Base-by-base conservation (phyloP, 2,797 vertebrate species). In the Dallia pectoralis region DNA sequence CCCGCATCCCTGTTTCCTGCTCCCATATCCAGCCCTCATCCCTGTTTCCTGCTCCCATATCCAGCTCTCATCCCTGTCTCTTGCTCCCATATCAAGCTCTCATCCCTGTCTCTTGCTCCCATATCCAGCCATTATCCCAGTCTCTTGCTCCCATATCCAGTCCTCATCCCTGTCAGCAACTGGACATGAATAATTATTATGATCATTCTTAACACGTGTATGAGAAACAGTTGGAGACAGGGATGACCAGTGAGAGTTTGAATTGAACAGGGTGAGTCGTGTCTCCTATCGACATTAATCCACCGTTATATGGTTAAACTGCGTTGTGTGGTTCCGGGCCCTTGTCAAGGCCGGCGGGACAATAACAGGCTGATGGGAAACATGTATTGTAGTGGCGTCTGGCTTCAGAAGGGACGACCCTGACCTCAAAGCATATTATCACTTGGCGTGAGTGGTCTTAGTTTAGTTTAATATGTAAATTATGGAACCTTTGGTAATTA, bases 241-340 rank as follows among this genome's bases (percentile, higher is more conserved):
- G 78, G 77, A 81, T 84, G 78, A 79, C 83, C 80, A 78, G 51
- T 67, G 78, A 4, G 2, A 74, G 76, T 75, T 86, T 88, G 86
- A 85, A 82, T 89, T 80, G 72, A 75, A 29, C n/a, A 40, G 32
- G 3, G 2, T 67, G 40, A 25, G 11, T 5, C 79, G 49, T 62
- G 30, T 79, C 74, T 74, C 79, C 73, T 49, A 79, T 68, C 72
- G 70, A 85, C 77, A 85, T 88, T 90, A 87, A 89, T 88, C 77
- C 18, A 70, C 70, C 22, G 71, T 81, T 85, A 25, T n/a, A n/a
- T n/a, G 22, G 51, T 85, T 81, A 83, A 59, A 68, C 75, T 67
- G 74, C 78, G 79, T 53, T 51, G 77, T 77, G 75, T 67, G 33
- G 32, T 78, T 80, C 25, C 71, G 27, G 27, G 40, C 3, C 25